Evolutionary conservation across 2,797 vertebrate species (phyloP).

Genomic region (Crypturellus tataupa): DNA sequence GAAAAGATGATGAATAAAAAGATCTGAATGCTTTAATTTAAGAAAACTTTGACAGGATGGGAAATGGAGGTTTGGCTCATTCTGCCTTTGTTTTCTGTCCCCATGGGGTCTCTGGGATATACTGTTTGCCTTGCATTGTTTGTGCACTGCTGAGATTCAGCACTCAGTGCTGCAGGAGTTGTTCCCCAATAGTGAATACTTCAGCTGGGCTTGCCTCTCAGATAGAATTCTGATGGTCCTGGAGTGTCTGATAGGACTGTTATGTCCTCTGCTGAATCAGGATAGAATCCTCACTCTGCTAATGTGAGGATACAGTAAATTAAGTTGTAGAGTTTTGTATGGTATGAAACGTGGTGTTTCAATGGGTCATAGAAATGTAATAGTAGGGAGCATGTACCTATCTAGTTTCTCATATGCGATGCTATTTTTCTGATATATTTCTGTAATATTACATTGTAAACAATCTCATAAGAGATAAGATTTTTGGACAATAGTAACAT

Average conservation of each 20-base stretch:
- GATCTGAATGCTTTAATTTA: neutral
- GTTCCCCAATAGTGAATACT: no score
- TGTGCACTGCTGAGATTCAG: no score
- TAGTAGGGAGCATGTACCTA: neutral
- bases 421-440: neutral
- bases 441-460: neutral
- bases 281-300: neutral
- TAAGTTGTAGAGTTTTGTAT: neutral
- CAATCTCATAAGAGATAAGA: neutral
- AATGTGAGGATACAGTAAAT: neutral
- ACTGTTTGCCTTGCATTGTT: no score
- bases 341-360: neutral
- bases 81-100: no score
- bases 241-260: neutral
- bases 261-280: neutral
- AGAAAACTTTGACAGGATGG: no score
- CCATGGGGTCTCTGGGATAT: no score
- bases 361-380: neutral
- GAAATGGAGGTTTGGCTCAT: no score
- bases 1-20: neutral
- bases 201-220: no score
- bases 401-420: neutral
- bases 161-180: no score
- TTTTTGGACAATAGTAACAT: neutral
- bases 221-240: no score